Evolutionary conservation across 2,113 vertebrate genomes (phyloP).

Genomic region (Tenebrosternarchus preto): DNA sequence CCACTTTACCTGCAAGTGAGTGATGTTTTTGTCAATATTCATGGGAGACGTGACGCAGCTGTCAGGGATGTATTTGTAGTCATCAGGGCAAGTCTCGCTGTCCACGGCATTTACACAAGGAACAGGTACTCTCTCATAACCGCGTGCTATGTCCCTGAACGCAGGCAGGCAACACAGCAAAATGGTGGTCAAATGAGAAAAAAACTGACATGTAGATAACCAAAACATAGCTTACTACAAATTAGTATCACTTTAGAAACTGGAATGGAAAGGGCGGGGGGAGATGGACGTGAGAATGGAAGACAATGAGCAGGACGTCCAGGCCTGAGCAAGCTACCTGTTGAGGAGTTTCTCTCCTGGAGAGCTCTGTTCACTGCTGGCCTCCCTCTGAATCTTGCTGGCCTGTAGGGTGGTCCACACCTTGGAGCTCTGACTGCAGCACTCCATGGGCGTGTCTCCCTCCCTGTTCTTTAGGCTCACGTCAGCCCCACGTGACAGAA

Average conservation of each 20-base stretch:
- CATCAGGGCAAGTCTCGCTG: constrained; percentile 82
- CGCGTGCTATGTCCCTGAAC: constrained; percentile 88
- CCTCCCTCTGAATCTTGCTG: constrained; percentile 84
- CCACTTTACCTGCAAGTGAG: constrained; percentile 87
- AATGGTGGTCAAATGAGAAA: neutral
- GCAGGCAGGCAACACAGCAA: neutral
- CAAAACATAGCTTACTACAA: too few relatives aligned
- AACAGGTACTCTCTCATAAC: constrained; percentile 89
- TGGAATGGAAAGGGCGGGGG: too few relatives aligned
- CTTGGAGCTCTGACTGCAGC: constrained; percentile 88
- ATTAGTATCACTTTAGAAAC: too few relatives aligned
- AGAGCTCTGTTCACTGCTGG: constrained; percentile 57
- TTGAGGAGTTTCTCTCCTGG: constrained; percentile 51
- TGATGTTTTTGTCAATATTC: constrained; percentile 96
- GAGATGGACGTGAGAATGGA: too few relatives aligned
- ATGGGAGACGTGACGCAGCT: constrained; percentile 97
- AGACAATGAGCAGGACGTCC: too few relatives aligned
- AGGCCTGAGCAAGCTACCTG: constrained; percentile 25
- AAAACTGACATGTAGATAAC: too few relatives aligned
- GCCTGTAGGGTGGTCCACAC: constrained; percentile 89
- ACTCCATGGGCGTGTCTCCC: constrained; percentile 94
- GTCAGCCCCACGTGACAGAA: constrained; percentile 88
- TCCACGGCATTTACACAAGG: constrained; percentile 92
- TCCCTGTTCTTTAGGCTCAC: constrained; percentile 93
- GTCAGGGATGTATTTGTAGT: constrained; percentile 94